Evolutionary conservation across 2,888 invertebrate species (phyloP).

Genomic region (Pardosa pseudoannulata): DNA sequence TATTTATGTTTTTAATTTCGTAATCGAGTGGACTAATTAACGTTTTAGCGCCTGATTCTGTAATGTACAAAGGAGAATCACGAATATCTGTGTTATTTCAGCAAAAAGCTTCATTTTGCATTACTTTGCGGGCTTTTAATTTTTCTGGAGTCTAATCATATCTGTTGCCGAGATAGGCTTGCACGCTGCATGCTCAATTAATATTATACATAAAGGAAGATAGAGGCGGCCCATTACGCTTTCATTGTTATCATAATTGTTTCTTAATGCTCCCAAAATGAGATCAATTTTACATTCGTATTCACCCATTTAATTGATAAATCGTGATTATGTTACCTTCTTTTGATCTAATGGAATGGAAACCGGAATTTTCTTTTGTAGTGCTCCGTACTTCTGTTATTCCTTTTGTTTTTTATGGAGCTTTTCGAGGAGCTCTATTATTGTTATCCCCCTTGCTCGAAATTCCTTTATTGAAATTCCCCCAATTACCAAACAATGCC

Average conservation of each 20-base stretch:
- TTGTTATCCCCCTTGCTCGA: background rate
- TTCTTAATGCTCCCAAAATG: constrained; percentile 9
- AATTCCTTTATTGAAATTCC: constrained; percentile 8
- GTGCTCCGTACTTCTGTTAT: background rate
- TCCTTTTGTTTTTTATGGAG: background rate
- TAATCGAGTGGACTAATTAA: too few relatives aligned
- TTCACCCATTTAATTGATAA: background rate
- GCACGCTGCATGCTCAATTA: background rate
- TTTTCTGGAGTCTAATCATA: background rate
- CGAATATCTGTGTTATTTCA: too few relatives aligned
- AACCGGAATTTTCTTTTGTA: background rate
- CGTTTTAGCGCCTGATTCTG: too few relatives aligned
- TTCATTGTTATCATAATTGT: constrained; percentile 9
- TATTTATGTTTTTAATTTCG: too few relatives aligned
- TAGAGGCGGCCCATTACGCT: background rate
- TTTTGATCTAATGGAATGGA: background rate
- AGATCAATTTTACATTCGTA: background rate
- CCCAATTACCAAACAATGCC: constrained; percentile 1
- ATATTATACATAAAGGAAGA: background rate
- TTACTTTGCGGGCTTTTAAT: too few relatives aligned
- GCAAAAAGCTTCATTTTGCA: too few relatives aligned
- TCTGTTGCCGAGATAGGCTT: background rate
- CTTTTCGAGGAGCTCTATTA: background rate
- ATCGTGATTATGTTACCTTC: constrained; percentile 1
- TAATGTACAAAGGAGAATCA: too few relatives aligned